These are phyloP conservation scores for Tetrao urogallus DNA, from an alignment of 2,113 vertebrate genomes.

Conservation along the genomic window DNA sequence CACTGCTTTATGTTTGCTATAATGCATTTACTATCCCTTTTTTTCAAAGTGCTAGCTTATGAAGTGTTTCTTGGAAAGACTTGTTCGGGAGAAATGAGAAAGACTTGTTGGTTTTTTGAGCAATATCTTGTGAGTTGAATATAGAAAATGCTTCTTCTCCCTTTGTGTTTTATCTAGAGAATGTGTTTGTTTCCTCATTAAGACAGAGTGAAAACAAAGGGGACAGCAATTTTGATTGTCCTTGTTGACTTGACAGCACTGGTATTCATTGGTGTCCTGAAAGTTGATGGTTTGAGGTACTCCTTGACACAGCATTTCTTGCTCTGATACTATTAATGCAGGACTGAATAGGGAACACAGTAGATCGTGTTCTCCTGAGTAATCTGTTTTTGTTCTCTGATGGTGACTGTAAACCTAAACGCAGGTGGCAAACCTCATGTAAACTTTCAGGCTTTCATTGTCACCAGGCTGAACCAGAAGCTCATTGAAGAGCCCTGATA, in stretches of 20 bases:
- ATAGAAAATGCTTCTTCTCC: background rate
- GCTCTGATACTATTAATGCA: background rate
- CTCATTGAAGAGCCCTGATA: background rate
- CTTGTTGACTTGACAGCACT: background rate
- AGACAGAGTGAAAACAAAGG: background rate
- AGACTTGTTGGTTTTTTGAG: background rate
- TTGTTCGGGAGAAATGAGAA: constrained; percentile 33
- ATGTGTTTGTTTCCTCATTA: background rate
- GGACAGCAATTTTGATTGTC: background rate
- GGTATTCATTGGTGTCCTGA: background rate
- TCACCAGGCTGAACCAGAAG: background rate
- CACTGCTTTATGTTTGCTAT: background rate
- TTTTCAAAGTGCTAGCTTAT: constrained; percentile 59
- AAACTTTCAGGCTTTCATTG: background rate
- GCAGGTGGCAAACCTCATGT: background rate
- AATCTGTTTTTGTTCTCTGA: background rate
- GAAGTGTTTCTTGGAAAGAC: constrained; percentile 56
- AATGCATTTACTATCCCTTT: constrained; percentile 32
- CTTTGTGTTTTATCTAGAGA: background rate
- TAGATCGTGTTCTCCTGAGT: background rate
- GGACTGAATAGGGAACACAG: accelerated
- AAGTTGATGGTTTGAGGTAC: background rate
- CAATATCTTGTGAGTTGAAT: background rate
- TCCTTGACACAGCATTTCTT: background rate
- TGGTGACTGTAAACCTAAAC: background rate